Evolutionary conservation across 2,888 invertebrate species (phyloP), one percentile per base, ranked within the genome.

Genomic region (Acleris literana): DNA sequence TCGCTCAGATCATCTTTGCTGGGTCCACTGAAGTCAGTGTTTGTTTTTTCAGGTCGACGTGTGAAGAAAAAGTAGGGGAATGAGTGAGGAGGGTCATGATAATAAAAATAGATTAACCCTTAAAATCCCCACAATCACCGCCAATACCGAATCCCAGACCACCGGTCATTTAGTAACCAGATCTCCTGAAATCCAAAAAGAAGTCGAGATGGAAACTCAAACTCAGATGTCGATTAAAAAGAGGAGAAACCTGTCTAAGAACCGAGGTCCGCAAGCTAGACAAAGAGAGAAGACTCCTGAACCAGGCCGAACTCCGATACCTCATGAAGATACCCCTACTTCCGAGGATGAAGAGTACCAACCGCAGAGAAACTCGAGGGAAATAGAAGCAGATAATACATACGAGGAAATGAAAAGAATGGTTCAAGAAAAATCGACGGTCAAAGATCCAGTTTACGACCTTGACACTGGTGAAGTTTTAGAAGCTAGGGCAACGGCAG

Each of bases 311-410:
- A 86, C 88, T 64, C 88, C 88, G 29, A 81, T 93, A 25, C 92
- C 92, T 29, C 90, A 91, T 62, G 94, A 95, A 71, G 95, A 95
- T 68, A 94, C 94, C 56, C 94, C 95, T 9, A 95, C 95, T 44
- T 92, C 93, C 17, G 92, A 94, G 54, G 93, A 93, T 69, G 93
- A 93, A 74, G 92, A 93, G 52, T 68, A 74, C 1, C 78, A 75
- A 63, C 83, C 85, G 17, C 76, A 74, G 29, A 84, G 86, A 17
- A 83, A 82, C 70, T 88, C 90, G 1, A 80, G 89, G 68, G 93
- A 93, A 83, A 81, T 88, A 16, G 93, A 93, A 83, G 92, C 93
- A 20, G 93, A 93, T 72, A 86, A 83, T 54, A 92, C 88, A 4
- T 93, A 93, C 69, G 83, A 88, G 74, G 92, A 93, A 83, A 93